Evolutionary conservation across 2,888 invertebrate genomes (phyloP).

Genomic region (Leptogaster cylindrica): DNA sequence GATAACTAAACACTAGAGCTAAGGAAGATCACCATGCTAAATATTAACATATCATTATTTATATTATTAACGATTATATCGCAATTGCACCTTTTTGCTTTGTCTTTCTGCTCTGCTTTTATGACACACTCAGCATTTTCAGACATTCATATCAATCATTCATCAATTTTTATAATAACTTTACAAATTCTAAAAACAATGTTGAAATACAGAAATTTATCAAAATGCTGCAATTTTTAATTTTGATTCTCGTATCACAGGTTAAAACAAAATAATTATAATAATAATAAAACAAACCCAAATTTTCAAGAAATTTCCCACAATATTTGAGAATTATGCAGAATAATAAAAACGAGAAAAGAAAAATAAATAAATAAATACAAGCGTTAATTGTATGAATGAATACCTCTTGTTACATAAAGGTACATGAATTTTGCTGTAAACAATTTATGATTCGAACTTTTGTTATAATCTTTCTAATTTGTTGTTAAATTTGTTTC

Average conservation of each 20-base stretch:
- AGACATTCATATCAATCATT: background rate
- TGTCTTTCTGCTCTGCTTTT: background rate
- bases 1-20: too few relatives aligned
- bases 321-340: background rate
- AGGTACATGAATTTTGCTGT: too few relatives aligned
- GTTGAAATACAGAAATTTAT: background rate
- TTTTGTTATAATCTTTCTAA: too few relatives aligned
- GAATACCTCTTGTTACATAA: too few relatives aligned
- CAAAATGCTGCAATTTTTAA: background rate
- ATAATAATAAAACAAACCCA: background rate
- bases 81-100: background rate
- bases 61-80: too few relatives aligned
- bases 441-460: too few relatives aligned
- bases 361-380: background rate
- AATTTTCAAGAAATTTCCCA: conserved; percentile 26
- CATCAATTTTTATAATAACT: background rate
- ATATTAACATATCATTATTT: too few relatives aligned
- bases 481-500: too few relatives aligned
- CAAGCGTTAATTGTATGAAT: too few relatives aligned
- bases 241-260: too few relatives aligned
- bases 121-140: background rate
- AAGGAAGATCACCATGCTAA: too few relatives aligned
- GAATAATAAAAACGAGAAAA: background rate
- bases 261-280: background rate
- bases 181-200: conserved; percentile 1